phyloP scores from a whole-genome alignment of 2,113 vertebrate genomes.

The Oxygymnocypris stewartii region DNA sequence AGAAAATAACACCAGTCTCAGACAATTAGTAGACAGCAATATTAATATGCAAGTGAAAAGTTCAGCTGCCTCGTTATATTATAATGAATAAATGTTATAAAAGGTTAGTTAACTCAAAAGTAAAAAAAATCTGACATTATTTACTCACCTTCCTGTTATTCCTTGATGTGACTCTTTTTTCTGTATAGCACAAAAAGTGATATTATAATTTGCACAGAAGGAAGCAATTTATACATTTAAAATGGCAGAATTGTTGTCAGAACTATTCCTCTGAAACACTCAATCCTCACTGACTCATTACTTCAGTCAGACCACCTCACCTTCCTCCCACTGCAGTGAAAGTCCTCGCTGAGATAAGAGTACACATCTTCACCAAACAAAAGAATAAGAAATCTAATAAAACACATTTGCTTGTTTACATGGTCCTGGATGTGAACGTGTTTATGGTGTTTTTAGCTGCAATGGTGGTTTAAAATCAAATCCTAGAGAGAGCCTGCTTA shows the following conservation, averaged over 20 bases:
- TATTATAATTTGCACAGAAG: neutral
- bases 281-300: neutral
- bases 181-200: neutral
- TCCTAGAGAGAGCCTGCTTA: too few species aligned
- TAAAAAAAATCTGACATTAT: neutral
- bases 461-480: neutral
- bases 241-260: neutral
- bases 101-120: slow-evolving; percentile 7
- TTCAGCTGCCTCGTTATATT: slow-evolving; percentile 33
- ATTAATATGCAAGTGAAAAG: slow-evolving; percentile 33
- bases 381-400: neutral
- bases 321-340: neutral
- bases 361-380: neutral
- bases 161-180: neutral
- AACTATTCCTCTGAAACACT: neutral
- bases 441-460: neutral
- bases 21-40: neutral
- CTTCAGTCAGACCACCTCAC: neutral
- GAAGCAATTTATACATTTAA: neutral
- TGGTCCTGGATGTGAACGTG: neutral
- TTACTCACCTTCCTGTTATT: neutral
- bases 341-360: neutral
- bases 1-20: slow-evolving; percentile 25
- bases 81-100: neutral
- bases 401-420: neutral